Conservation (phyloP, 2,888 invertebrate genomes). For the Stenodema calcarata region DNA sequence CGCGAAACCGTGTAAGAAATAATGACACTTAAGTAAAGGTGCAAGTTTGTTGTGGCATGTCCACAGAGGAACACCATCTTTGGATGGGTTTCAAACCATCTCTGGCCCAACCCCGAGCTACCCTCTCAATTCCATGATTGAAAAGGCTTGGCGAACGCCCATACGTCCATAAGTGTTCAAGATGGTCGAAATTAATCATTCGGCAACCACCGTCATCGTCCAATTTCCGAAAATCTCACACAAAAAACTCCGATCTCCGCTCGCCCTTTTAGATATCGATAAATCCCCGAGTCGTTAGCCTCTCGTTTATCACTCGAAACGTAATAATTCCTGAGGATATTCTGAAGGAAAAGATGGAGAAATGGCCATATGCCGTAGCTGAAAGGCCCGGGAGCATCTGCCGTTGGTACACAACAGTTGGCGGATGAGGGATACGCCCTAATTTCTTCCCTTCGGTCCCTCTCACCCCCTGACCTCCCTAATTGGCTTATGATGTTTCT, state of each 20-base stretch:
- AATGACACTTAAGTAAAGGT: too few relatives aligned
- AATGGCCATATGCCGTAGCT: constrained; percentile 38
- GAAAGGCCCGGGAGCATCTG: constrained; percentile 33
- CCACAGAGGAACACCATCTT: too few relatives aligned
- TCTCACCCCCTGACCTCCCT: constrained; percentile 24
- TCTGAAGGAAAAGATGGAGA: constrained; percentile 22
- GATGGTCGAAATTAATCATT: background rate
- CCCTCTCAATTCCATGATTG: too few relatives aligned
- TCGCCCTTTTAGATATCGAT: constrained; percentile 24
- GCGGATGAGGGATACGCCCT: constrained; percentile 47
- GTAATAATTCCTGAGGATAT: constrained; percentile 23
- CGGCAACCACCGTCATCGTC: background rate
- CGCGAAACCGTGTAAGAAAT: too few relatives aligned
- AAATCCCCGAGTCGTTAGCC: constrained; percentile 42
- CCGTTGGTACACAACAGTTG: constrained; percentile 43
- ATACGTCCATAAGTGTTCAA: too few relatives aligned
- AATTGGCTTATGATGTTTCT: constrained; percentile 49
- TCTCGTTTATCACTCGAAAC: constrained; percentile 39
- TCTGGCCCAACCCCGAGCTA: too few relatives aligned
- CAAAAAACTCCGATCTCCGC: background rate
- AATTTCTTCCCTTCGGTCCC: constrained; percentile 27
- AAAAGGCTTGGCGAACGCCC: too few relatives aligned
- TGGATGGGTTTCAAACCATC: too few relatives aligned
- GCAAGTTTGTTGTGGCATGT: too few relatives aligned
- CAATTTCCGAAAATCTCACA: background rate